Evolutionary conservation across 2,797 vertebrate genomes (phyloP).

Genomic region (Syncerus caffer): DNA sequence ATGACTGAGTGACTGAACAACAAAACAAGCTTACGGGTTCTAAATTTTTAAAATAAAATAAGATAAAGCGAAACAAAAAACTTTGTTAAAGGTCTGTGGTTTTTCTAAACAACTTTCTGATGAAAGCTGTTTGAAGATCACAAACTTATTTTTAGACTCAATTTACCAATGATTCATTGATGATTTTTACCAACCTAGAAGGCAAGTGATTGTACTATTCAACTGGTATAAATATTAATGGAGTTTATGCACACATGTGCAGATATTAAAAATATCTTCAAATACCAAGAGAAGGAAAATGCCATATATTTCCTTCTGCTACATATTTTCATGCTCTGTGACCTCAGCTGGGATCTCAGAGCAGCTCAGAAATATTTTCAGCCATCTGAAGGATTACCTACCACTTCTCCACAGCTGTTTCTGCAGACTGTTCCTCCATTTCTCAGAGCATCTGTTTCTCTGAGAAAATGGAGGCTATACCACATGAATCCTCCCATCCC

Average conservation of each 20-base stretch:
- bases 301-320: not conserved
- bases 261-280: not conserved
- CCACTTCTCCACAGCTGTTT: slow-evolving; percentile 4
- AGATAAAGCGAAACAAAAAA: not conserved
- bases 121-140: not conserved
- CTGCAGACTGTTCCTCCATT: not conserved
- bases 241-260: not conserved
- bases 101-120: slow-evolving; percentile 4
- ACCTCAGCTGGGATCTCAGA: not conserved
- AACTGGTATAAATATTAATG: not conserved
- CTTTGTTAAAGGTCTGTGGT: not conserved
- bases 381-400: not conserved
- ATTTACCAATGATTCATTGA: not conserved
- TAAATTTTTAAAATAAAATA: not conserved
- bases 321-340: not conserved
- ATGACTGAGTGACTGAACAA: not conserved
- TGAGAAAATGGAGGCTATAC: not conserved
- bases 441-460: slow-evolving; percentile 8
- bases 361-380: not conserved
- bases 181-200: slow-evolving; percentile 13
- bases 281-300: slow-evolving; percentile 19
- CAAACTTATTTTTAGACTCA: slow-evolving; percentile 22
- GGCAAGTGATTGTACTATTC: not conserved
- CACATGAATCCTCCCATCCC: not conserved
- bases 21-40: not conserved